Evolutionary conservation across 2,113 vertebrate genomes (phyloP).

Genomic region (Ornithorhynchus anatinus): DNA sequence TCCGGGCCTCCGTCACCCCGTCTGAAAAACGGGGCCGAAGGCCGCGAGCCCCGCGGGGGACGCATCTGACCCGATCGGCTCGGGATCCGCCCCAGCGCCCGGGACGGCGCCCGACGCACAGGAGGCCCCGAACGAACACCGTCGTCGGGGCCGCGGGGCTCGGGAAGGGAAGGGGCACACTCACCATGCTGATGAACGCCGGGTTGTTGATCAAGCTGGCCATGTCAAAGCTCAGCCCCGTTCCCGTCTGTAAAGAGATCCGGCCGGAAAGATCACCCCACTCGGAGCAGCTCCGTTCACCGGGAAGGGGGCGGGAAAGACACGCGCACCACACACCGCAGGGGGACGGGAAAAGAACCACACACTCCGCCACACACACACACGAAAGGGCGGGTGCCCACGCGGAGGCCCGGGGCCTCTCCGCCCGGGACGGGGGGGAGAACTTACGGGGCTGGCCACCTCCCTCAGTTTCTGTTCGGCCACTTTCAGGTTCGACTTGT

Average conservation of each 20-base stretch:
- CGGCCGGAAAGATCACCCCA: conserved; percentile 35
- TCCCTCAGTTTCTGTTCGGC: conserved; percentile 96
- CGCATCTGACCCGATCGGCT: no score
- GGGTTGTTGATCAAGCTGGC: conserved; percentile 98
- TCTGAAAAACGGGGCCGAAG: no score
- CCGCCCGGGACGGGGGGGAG: conserved; percentile 6
- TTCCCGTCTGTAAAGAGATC: conserved; percentile 82
- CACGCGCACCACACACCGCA: neutral
- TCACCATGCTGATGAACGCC: conserved; percentile 98
- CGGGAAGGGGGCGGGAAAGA: no score
- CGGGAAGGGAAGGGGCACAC: conserved; percentile 57
- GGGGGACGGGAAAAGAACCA: neutral
- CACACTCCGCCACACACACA: no score
- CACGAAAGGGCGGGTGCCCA: no score
- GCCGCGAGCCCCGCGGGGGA: no score
- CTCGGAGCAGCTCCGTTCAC: conserved; percentile 12
- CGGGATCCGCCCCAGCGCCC: no score
- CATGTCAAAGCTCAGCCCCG: conserved; percentile 95
- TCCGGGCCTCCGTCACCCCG: no score
- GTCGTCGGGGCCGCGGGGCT: no score
- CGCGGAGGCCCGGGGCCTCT: neutral
- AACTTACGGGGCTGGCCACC: conserved; percentile 88
- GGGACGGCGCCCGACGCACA: no score
- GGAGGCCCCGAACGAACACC: no score
- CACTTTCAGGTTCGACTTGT: conserved; percentile 95